Base-by-base conservation (phyloP, 2,113 vertebrate genomes). In the Nansenia antarctica region DNA sequence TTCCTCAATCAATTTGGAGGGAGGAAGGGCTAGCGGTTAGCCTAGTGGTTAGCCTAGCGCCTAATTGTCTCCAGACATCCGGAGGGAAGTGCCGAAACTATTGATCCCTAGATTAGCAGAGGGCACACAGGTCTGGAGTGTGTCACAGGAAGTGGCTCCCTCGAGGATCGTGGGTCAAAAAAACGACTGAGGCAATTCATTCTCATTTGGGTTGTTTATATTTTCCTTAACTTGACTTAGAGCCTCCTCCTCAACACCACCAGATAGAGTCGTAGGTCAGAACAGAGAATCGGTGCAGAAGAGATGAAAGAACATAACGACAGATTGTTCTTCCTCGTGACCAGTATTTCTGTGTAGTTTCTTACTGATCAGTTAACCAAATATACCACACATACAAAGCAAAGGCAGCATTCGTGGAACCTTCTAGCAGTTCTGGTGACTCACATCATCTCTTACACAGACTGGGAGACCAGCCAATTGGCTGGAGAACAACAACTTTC, bases 71-170 rank as follows among this genome's bases (percentile, higher is more conserved):
- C 55, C 62, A 77, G 53, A 29, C 27, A 4, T 1, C 32, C 5
- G 22, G 34, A 35, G 29, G 35, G 8, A 18, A 22, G 42, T 22
- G 49, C 39, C 35, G 20, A 1, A 35, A 34, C 55, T 68, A 65
- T 74, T 74, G 73, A 79, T 81, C 68, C 72, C 20, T 1, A 67
- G 64, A 80, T 72, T 71, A 72, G 45, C 42, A 30, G 29, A 5
- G 3, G 12, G 14, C 3, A 26, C 3, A 31, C 67, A 2, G 9
- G 26, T 11, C 45, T 60, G 34, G 2, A 4, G 37, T 14, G 14
- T 26, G 53, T 45, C 39, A 42, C 39, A 18, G 39, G 39, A 42
- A 5, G 12, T 42, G 39, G 15, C 39, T 42, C 39, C 39, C 39
- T 18, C 1, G 39, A 18, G 39, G 3, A 18, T 42, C 12, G 12